Percentiles rank a stretch among this genome's conserved stretches.
phyloP scores from a whole-genome alignment of 1,140 invertebrate genomes.

The Aphelenchoides fujianensis region DNA sequence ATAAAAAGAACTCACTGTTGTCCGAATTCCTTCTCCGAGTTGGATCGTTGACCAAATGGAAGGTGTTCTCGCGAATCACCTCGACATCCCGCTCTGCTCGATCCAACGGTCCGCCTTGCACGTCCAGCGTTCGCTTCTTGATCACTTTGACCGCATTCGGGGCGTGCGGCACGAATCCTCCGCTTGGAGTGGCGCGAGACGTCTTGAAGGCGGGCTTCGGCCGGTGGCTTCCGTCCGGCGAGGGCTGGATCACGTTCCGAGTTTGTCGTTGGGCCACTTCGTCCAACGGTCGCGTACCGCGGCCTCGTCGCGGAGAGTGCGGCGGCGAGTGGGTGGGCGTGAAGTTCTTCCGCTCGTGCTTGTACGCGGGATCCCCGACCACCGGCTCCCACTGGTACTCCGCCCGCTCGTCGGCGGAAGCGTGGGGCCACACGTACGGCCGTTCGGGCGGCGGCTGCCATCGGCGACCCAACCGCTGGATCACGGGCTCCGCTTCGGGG shows the following conservation, averaged over 20 bases:
- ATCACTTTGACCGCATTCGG: slow-evolving; percentile 58
- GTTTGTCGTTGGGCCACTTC: slow-evolving; percentile 56
- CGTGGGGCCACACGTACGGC: slow-evolving; percentile 56
- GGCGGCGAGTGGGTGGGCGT: slow-evolving; percentile 56
- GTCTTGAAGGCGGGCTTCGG: slow-evolving; percentile 53
- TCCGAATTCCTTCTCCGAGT: not conserved
- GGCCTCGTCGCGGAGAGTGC: slow-evolving; percentile 45
- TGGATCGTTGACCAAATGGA: slow-evolving; percentile 33
- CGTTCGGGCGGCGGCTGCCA: slow-evolving; percentile 61
- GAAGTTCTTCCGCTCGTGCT: slow-evolving; percentile 55
- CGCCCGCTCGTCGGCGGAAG: slow-evolving; percentile 25
- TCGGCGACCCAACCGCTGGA: slow-evolving; percentile 46
- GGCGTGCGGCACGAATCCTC: slow-evolving; percentile 59
- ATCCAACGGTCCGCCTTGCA: slow-evolving; percentile 35
- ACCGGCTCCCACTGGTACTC: slow-evolving; percentile 57
- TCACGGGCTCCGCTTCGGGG: slow-evolving; percentile 43
- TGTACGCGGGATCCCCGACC: slow-evolving; percentile 49
- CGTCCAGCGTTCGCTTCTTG: slow-evolving; percentile 40
- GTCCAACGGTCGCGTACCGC: slow-evolving; percentile 39
- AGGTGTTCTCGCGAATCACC: slow-evolving; percentile 51
- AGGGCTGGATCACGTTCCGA: slow-evolving; percentile 49
- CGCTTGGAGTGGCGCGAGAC: slow-evolving; percentile 44
- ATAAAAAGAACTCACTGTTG: not conserved
- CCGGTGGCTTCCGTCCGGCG: slow-evolving; percentile 58
- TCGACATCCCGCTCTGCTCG: slow-evolving; percentile 39